A percentile compares a stretch with the other conserved stretches of the same genome.
Evolutionary conservation across 2,888 invertebrate genomes (phyloP).

Genomic region (Morpho helenor): DNA sequence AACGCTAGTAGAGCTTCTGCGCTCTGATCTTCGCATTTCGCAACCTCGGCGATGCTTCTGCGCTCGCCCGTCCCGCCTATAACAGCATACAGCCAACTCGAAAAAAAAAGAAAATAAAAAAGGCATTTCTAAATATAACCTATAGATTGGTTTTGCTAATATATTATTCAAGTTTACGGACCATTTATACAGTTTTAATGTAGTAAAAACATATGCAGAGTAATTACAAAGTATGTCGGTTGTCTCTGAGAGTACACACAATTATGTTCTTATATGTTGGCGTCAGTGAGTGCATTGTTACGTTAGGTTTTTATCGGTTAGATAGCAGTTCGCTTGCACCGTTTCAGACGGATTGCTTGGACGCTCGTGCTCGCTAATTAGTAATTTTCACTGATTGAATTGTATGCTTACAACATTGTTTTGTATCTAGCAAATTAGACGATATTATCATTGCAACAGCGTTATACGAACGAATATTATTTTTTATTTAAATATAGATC

Average conservation of each 20-base stretch:
- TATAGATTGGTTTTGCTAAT: too few species aligned
- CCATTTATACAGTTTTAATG: too few species aligned
- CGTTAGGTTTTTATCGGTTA: constrained; percentile 35
- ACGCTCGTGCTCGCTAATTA: constrained; percentile 44
- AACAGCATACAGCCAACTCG: too few species aligned
- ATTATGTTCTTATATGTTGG: constrained; percentile 16
- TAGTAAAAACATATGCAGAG: too few species aligned
- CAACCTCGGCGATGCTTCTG: too few species aligned
- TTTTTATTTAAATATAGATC: not conserved
- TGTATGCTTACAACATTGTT: constrained; percentile 30
- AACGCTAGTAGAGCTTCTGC: too few species aligned
- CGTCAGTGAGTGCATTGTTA: constrained; percentile 37
- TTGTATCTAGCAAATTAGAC: constrained; percentile 22
- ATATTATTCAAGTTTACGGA: too few species aligned
- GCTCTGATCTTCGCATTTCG: too few species aligned
- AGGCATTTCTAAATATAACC: too few species aligned
- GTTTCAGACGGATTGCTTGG: constrained; percentile 36
- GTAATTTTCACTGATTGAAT: constrained; percentile 44
- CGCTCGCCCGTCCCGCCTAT: too few species aligned
- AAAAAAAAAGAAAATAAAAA: too few species aligned
- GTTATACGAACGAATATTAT: not conserved
- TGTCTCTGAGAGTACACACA: not conserved
- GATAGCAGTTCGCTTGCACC: constrained; percentile 34
- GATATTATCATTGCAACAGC: not conserved
- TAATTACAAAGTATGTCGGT: not conserved